Base-by-base conservation (phyloP, 2,113 vertebrate species). In the Salvator merianae region DNA sequence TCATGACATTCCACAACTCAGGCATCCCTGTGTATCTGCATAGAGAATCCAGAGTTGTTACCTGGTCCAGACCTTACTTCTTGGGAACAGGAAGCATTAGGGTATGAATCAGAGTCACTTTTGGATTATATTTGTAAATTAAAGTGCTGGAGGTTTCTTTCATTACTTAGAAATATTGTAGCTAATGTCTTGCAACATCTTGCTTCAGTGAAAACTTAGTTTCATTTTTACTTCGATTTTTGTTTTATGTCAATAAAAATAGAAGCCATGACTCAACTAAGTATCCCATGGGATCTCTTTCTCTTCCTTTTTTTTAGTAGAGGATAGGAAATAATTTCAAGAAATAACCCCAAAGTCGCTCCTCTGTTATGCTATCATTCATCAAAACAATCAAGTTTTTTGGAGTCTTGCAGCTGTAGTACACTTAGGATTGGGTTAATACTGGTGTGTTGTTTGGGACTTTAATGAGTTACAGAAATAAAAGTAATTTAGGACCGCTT, bases 1-100 rank as follows among this genome's bases (percentile, higher is more conserved):
- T 99, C 95, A 99, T 99, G 98, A 99, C 99, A 96, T 99, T 99
- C 97, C 99, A 99, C 96, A 99, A 99, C 92, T 99, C 99, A 0
- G 99, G 98, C 96, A 97, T 99, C 96, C 99, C 99, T 89, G 98
- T 99, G 87, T 99, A 99, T 95, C 97, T 99, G 91, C 99, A 99
- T 94, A 97, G 99, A 95, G 98, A 99, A 94, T 99, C 98, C 91
- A 96, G 99, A 91, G 99, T 99, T 83, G 99, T 99, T 78, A 99
- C 97, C 93, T 99, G 99, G 99, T 99, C 99, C 91, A 97, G 99
- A 93, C 99, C 99, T 47, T 99, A 99, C 92, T 99, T 99, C 93
- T 96, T 99, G 85, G 99, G 99, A 92, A 99, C 99, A 7, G 99
- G 99, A 95, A 99, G 99, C 95, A 99, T 99, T 93, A 96, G 99